A percentile compares a stretch with the other conserved stretches of the same genome.
Conservation (phyloP, 1,140 invertebrate species). For the Lepidurus apus region DNA sequence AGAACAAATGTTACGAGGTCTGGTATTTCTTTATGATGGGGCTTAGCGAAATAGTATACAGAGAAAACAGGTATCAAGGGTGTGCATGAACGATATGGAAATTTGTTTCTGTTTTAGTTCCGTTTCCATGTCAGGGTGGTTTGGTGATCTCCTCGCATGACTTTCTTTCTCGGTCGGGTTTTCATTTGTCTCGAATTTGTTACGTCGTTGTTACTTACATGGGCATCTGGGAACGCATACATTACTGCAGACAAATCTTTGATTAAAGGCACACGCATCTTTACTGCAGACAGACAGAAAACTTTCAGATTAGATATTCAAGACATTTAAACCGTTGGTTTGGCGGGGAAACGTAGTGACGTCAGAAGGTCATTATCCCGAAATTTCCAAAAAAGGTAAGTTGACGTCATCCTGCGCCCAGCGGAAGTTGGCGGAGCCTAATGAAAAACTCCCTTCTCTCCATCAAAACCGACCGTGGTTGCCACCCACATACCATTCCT, state of each 20-base stretch:
- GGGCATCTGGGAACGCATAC: conserved; percentile 15
- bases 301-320: background rate
- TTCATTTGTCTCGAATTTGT: background rate
- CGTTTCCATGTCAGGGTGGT: background rate
- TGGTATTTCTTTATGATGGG: background rate
- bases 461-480: background rate
- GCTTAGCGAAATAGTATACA: background rate
- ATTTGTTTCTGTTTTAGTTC: background rate
- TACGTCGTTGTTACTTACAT: conserved; percentile 1
- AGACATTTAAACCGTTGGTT: background rate
- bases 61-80: background rate
- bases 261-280: no score
- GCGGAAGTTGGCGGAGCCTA: conserved; percentile 3
- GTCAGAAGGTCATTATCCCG: conserved; percentile 8
- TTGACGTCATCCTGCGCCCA: background rate
- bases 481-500: background rate
- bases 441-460: background rate
- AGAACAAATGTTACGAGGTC: background rate
- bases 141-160: background rate
- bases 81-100: background rate
- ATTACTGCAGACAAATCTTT: background rate
- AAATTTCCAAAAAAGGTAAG: conserved; percentile 11
- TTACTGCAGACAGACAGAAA: background rate
- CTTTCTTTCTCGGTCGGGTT: background rate
- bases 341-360: background rate